Base-by-base conservation (phyloP, 2,113 vertebrate genomes). In the Hiodon tergisus region DNA sequence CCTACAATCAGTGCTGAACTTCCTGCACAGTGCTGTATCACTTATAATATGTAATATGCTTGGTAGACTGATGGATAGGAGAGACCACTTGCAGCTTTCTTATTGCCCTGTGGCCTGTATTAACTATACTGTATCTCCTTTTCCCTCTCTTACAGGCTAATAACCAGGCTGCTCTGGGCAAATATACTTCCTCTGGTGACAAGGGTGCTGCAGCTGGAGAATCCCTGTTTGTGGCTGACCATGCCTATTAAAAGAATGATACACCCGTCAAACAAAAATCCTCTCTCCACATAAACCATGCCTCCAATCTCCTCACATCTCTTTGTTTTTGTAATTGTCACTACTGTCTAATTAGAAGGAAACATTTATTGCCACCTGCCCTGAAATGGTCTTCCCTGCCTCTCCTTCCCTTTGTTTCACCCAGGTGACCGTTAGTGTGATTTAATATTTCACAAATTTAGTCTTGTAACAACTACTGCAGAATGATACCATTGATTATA, bases 171-270 rank as follows among this genome's bases (percentile, higher is more conserved):
- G 89, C 88, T 76, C 81, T 90, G 79, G 94, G 95, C 6, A 95
- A 97, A 83, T 95, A 96, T 16, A 85, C 79, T 46, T 71, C 91
- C 14, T 73, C 82, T 17, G 94, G 88, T 69, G 87, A 87, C 9
- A 3, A 50, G 0, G 94, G 93, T 54, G n/a, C 89, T 6, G 93
- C 94, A 3, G 92, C 92, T 54, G 92, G 89, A 74, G 92, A 96
- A 16, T 96, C 94, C 31, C 92, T 96, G 76, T 96, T 89, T 55
- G 83, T 95, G 80, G 94, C 90, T 69, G 93, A 95, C 83, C 94
- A 96, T 3, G 94, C 94, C 76, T 96, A 95, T 83, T 96, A 92
- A 86, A 85, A 70, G 69, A 71, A 53, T 52, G 65, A 80, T 54
- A 73, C 69, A 48, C 71, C 51, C 55, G n/a, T 3, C 16, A 54